These are phyloP conservation scores for Suncus etruscus DNA, from an alignment of 2,113 vertebrate species.

Conservation along the genomic window DNA sequence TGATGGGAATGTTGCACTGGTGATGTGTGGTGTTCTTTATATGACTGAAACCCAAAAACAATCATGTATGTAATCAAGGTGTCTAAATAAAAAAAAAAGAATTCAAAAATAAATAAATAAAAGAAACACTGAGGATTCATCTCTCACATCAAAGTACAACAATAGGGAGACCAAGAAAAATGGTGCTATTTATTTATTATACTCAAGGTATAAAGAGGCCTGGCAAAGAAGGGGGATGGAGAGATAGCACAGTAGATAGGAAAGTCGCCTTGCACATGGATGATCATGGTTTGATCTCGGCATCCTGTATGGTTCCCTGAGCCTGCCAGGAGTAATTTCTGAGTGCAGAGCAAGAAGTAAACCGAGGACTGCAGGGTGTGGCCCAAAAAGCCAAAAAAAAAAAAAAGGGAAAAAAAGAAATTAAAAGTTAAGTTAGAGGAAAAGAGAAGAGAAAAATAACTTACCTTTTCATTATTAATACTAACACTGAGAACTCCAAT, in stretches of 20 bases:
- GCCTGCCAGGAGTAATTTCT: too few species aligned
- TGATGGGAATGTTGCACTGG: too few species aligned
- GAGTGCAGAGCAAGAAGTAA: too few species aligned
- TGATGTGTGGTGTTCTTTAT: too few species aligned
- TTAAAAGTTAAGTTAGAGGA: not conserved
- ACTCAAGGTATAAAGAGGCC: not conserved
- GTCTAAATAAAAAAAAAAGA: not conserved
- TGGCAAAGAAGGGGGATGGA: fast-evolving
- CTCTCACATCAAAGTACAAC: not conserved
- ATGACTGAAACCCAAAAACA: too few species aligned
- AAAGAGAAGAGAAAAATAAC: conserved; percentile 25
- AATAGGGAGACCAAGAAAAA: not conserved
- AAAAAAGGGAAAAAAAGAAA: not conserved
- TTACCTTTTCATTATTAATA: conserved; percentile 93
- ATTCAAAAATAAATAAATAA: not conserved
- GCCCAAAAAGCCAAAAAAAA: not conserved
- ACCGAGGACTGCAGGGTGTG: too few species aligned
- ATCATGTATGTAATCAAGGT: too few species aligned
- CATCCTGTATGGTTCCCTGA: too few species aligned
- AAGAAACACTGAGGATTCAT: not conserved
- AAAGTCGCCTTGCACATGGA: too few species aligned
- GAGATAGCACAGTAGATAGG: too few species aligned
- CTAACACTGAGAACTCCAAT: conserved; percentile 89
- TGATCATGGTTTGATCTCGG: too few species aligned
- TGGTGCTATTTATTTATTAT: too few species aligned